These are phyloP conservation scores for Argyresthia goedartella DNA, from an alignment of 2,888 invertebrate genomes.

Conservation along the genomic window DNA sequence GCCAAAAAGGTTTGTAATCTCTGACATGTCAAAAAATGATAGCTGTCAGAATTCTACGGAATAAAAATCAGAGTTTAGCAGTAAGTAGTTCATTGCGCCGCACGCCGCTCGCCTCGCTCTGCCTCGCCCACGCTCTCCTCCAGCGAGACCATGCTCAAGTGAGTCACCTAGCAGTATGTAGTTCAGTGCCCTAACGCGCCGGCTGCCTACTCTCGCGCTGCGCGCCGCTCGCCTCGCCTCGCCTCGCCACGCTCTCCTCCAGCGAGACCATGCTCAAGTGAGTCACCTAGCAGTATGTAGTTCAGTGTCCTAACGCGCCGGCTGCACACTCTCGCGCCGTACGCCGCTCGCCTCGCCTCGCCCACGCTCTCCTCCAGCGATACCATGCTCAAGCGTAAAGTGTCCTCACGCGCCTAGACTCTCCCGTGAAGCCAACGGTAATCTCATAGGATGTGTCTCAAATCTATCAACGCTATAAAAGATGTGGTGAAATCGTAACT, in stretches of 20 bases:
- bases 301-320: slow-evolving; percentile 77
- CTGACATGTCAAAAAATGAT: no score
- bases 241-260: no score
- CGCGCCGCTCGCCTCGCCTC: slow-evolving; percentile 43
- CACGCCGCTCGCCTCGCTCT: slow-evolving; percentile 43
- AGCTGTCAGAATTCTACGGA: no score
- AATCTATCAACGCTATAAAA: no score
- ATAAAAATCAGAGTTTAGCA: no score
- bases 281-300: no score
- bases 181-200: slow-evolving; percentile 62
- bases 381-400: slow-evolving; percentile 78
- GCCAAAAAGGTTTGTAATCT: no score
- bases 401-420: no score
- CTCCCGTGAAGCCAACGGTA: no score
- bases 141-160: slow-evolving; percentile 81
- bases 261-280: no score
- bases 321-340: slow-evolving; percentile 54
- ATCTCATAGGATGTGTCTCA: no score
- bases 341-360: slow-evolving; percentile 44
- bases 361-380: slow-evolving; percentile 76
- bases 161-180: slow-evolving; percentile 13
- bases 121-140: slow-evolving; percentile 69
- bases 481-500: no score
- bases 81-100: slow-evolving; percentile 22
- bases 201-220: slow-evolving; percentile 56